These are phyloP conservation scores for Carassius carassius DNA, from an alignment of 2,113 vertebrate species.

Conservation along the genomic window DNA sequence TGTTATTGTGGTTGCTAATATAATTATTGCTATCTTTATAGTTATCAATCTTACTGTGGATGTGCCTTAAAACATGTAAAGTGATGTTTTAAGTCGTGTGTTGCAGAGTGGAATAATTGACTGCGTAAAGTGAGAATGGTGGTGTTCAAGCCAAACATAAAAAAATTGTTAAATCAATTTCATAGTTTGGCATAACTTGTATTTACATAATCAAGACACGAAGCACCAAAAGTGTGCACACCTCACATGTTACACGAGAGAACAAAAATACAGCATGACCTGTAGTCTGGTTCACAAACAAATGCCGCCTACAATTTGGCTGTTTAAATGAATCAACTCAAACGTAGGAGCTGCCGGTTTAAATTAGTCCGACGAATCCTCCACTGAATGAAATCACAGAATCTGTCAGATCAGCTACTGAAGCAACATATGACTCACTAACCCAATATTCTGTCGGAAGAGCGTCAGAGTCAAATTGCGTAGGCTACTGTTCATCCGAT, in stretches of 20 bases:
- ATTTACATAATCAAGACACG: background rate
- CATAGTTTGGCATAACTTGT: background rate
- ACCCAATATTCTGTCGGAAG: constrained; percentile 3
- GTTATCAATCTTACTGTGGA: background rate
- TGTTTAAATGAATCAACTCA: background rate
- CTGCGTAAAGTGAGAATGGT: background rate
- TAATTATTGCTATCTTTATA: background rate
- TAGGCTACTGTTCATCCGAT: constrained; percentile 26
- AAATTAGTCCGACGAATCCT: background rate
- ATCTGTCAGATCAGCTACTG: background rate
- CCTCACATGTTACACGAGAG: background rate
- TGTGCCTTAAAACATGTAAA: background rate
- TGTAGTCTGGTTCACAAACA: background rate
- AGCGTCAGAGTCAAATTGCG: background rate
- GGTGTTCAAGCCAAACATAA: background rate
- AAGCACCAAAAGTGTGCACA: background rate
- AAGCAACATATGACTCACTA: constrained; percentile 23
- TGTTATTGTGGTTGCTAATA: background rate
- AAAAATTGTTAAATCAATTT: background rate
- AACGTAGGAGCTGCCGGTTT: background rate
- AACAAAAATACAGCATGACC: background rate
- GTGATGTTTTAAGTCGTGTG: background rate
- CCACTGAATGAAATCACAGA: constrained; percentile 28
- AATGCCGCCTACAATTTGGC: background rate
- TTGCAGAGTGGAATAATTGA: background rate